phyloP scores from a whole-genome alignment of 1,140 invertebrate species.

The Tetramorium alpestre region DNA sequence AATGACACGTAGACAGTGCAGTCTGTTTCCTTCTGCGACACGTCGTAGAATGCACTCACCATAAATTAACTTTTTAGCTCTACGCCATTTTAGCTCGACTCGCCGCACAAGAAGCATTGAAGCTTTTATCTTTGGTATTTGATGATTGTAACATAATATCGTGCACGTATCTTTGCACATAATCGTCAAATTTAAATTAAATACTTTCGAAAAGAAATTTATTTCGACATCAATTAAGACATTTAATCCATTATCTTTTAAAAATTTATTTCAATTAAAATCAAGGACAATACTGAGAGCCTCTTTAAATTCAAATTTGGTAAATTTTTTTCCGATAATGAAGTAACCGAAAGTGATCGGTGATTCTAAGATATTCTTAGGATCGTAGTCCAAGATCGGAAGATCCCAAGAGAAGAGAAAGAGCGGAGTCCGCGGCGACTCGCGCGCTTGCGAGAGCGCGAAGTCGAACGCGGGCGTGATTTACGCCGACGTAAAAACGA shows the following conservation, averaged over 20 bases:
- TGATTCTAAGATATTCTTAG: not conserved
- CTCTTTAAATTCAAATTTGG: not conserved
- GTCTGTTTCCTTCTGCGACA: not conserved
- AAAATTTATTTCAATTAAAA: not conserved
- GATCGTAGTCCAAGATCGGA: not conserved
- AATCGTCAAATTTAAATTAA: not conserved
- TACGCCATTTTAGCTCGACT: not conserved
- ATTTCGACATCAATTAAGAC: not conserved
- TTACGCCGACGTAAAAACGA: slow-evolving; percentile 64
- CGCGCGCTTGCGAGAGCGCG: not conserved
- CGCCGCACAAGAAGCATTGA: not conserved
- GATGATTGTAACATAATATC: not conserved
- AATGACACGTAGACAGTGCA: slow-evolving; percentile 36
- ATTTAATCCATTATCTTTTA: not conserved
- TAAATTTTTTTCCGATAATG: not conserved
- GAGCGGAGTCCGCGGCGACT: not conserved
- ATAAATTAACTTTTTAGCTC: slow-evolving; percentile 55
- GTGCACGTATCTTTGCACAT: not conserved
- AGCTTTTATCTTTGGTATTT: not conserved
- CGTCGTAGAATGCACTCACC: slow-evolving; percentile 33
- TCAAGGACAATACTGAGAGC: not conserved
- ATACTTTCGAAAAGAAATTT: not conserved
- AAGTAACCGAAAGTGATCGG: not conserved
- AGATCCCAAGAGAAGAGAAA: not conserved
- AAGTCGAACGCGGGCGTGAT: slow-evolving; percentile 45